phyloP scores from a whole-genome alignment of 2,113 vertebrate genomes.

The Xiphophorus hellerii region DNA sequence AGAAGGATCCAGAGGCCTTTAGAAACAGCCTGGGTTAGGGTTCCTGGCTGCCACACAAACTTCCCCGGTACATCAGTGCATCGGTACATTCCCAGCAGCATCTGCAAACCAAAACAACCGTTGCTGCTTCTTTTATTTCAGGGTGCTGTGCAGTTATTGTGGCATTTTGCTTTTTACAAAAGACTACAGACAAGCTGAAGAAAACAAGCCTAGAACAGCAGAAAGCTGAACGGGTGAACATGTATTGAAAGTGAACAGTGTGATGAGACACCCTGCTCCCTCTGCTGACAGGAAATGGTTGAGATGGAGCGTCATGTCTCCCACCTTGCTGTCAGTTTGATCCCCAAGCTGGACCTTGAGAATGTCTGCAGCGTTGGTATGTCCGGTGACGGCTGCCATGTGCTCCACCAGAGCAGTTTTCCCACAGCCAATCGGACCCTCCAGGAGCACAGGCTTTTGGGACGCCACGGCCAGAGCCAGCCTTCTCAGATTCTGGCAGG shows the following conservation, averaged over 20 bases:
- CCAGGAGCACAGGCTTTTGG: conserved; percentile 90
- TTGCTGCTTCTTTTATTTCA: background rate
- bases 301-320: background rate
- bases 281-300: no score
- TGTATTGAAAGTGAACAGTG: no score
- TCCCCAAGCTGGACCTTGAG: conserved; percentile 97
- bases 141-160: background rate
- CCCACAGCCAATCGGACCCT: conserved; percentile 95
- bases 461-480: conserved; percentile 90
- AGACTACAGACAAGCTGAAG: no score
- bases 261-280: no score
- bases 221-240: no score
- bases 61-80: conserved; percentile 96
- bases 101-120: conserved; percentile 73
- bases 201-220: no score
- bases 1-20: conserved; percentile 94
- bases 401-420: conserved; percentile 93
- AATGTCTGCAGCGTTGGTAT: conserved; percentile 86
- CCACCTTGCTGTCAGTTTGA: conserved; percentile 98
- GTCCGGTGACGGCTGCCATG: conserved; percentile 89
- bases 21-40: conserved; percentile 91
- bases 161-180: background rate
- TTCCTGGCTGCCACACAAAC: conserved; percentile 96
- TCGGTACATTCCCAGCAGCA: conserved; percentile 94
- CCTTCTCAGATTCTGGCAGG: conserved; percentile 88